Evolutionary conservation across 1,140 invertebrate species (phyloP), one percentile per base, ranked within the genome.

Genomic region (Eriocheir sinensis): DNA sequence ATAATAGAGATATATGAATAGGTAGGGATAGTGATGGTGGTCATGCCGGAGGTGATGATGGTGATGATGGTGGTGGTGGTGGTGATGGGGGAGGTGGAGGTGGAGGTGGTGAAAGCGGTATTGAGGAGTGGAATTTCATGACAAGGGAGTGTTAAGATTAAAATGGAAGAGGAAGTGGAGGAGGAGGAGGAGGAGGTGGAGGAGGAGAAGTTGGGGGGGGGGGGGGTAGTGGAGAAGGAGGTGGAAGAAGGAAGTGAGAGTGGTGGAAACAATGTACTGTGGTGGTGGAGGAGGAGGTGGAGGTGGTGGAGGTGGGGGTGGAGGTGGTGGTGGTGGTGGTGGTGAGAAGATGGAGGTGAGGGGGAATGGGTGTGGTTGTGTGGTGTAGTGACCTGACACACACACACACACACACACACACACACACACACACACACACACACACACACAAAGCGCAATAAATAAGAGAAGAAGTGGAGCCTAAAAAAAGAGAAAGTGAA

Each of bases 371-470:
- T n/a, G 21, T 15, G 17, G 88, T 15, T 2, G 30, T 3, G 17
- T 38, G 88, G 15, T 15, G 88, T 48, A 40, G 88, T n/a, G 32
- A 30, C 36, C 88, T 15, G 36, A 44, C 41, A 44, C 3, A 44
- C 32, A 89, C 36, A 89, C 40, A 89, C 36, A 90, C 89, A 72
- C 8, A 90, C 89, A 90, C 3, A 90, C 89, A 53, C 17, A 90
- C 89, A 72, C 27, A 90, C 89, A 72, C 2, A 90, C 48, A 90
- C 4, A 53, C 41, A 89, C n/a, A 89, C 30, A 89, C 86, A 89
- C n/a, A 44, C 86, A 44, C 21, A 15, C 40, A 34, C 17, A 34
- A 86, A 34, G 17, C n/a, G n/a, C n/a, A 72, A 72, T 72, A 6
- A n/a, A 72, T n/a, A 72, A 72, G 6, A 72, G 0, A 72, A n/a